Percentiles rank a stretch among this genome's conserved stretches.
Conservation (phyloP, 2,888 invertebrate genomes). For the Reticulitermes lucifugus region DNA sequence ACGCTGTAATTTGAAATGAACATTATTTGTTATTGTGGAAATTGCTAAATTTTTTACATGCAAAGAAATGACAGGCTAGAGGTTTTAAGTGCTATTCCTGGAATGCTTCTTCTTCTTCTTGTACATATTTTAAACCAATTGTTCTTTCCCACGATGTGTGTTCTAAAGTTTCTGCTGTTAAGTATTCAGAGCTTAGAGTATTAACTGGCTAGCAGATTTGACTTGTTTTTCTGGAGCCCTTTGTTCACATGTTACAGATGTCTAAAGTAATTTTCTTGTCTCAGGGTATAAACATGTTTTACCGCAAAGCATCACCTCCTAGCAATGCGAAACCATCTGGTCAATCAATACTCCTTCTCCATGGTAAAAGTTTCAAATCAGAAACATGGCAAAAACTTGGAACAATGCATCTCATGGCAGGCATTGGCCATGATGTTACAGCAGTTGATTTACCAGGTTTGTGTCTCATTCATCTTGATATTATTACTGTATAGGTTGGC, state of each 20-base stretch:
- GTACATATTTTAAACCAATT: too few relatives aligned
- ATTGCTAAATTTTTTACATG: too few relatives aligned
- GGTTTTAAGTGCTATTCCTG: too few relatives aligned
- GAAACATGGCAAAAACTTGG: slow-evolving; percentile 63
- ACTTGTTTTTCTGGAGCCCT: neutral
- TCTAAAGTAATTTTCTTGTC: neutral
- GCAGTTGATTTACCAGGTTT: slow-evolving; percentile 66
- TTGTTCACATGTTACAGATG: neutral
- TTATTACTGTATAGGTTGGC: too few relatives aligned
- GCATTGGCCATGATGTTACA: slow-evolving; percentile 62
- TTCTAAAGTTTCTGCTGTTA: too few relatives aligned
- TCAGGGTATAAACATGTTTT: slow-evolving; percentile 52
- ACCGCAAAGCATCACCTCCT: slow-evolving; percentile 54
- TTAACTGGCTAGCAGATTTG: too few relatives aligned
- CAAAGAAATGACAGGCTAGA: too few relatives aligned
- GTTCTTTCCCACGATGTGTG: too few relatives aligned
- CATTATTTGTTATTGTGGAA: too few relatives aligned
- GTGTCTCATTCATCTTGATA: neutral
- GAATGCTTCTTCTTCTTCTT: too few relatives aligned
- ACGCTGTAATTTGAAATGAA: too few relatives aligned
- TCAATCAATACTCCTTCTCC: slow-evolving; percentile 62
- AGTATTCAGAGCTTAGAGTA: too few relatives aligned
- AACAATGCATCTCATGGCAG: slow-evolving; percentile 61
- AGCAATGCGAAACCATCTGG: slow-evolving; percentile 45
- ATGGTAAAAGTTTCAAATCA: slow-evolving; percentile 64